phyloP scores from a whole-genome alignment of 2,888 invertebrate species.

The Spodoptera picta region DNA sequence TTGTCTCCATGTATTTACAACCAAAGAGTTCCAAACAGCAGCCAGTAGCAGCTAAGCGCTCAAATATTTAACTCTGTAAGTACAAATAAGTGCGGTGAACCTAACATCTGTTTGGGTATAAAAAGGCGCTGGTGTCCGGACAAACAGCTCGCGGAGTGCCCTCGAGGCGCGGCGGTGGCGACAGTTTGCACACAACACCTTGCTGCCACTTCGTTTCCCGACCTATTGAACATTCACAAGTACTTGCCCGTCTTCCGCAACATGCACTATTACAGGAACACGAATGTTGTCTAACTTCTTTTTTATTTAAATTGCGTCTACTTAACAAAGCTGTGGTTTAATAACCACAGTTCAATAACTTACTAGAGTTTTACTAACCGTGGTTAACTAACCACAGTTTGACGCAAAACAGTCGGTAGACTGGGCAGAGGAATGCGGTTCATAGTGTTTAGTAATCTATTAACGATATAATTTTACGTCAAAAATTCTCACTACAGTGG shows the following conservation, averaged over 20 bases:
- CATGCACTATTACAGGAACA: constrained; percentile 1
- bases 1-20: not conserved
- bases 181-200: constrained; percentile 17
- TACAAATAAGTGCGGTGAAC: constrained; percentile 25
- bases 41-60: constrained; percentile 37
- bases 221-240: constrained; percentile 27
- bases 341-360: too few species aligned
- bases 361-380: too few species aligned
- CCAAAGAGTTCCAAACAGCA: not conserved
- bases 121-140: constrained; percentile 49
- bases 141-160: constrained; percentile 48
- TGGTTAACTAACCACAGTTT: too few species aligned
- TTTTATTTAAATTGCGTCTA: not conserved
- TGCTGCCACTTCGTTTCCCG: constrained; percentile 28
- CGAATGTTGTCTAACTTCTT: constrained; percentile 4
- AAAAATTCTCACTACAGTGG: too few species aligned
- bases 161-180: constrained; percentile 32
- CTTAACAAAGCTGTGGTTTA: too few species aligned
- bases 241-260: constrained; percentile 11
- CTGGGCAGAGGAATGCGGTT: too few species aligned
- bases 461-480: too few species aligned
- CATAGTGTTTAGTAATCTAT: too few species aligned
- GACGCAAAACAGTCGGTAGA: too few species aligned
- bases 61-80: constrained; percentile 41
- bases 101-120: constrained; percentile 45